phyloP scores from a whole-genome alignment of 2,888 invertebrate genomes.

The Cheilosia soror region DNA sequence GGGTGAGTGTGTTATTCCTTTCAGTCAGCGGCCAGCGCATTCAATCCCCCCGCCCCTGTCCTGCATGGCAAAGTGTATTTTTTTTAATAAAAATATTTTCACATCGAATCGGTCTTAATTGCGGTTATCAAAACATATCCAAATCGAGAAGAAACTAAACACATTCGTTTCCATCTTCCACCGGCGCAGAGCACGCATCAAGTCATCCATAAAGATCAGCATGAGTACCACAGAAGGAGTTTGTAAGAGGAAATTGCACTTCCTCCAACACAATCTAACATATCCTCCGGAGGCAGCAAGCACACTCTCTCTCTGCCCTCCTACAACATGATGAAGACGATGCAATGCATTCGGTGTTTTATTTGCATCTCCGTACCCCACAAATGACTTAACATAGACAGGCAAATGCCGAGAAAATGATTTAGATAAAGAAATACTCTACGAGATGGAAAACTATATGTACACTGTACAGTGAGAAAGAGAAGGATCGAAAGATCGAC shows the following conservation, averaged over 20 bases:
- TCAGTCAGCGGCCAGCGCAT: conserved; percentile 50
- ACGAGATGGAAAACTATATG: not conserved
- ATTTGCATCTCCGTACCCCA: conserved; percentile 51
- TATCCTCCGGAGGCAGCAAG: conserved; percentile 40
- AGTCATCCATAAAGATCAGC: conserved; percentile 65
- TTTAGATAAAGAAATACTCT: conserved; percentile 60
- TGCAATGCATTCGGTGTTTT: conserved; percentile 5
- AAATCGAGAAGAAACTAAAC: conserved; percentile 53
- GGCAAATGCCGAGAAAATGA: conserved; percentile 57
- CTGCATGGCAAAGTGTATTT: conserved; percentile 8
- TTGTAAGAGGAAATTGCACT: conserved; percentile 73
- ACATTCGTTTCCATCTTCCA: conserved; percentile 35
- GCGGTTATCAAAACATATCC: conserved; percentile 72
- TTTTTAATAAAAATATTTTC: conserved; percentile 50
- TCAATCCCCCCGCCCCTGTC: conserved; percentile 3
- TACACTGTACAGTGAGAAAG: not conserved
- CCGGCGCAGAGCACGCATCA: conserved; percentile 28
- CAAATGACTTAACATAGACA: conserved; percentile 18
- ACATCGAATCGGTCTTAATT: conserved; percentile 63
- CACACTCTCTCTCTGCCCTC: not conserved
- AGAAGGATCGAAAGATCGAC: conserved; percentile 44
- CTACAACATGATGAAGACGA: conserved; percentile 1
- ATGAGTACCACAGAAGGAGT: conserved; percentile 42
- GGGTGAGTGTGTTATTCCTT: conserved; percentile 34
- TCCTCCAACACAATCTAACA: conserved; percentile 61